Conservation (phyloP, 2,888 invertebrate genomes). For the Troides aeacus region DNA sequence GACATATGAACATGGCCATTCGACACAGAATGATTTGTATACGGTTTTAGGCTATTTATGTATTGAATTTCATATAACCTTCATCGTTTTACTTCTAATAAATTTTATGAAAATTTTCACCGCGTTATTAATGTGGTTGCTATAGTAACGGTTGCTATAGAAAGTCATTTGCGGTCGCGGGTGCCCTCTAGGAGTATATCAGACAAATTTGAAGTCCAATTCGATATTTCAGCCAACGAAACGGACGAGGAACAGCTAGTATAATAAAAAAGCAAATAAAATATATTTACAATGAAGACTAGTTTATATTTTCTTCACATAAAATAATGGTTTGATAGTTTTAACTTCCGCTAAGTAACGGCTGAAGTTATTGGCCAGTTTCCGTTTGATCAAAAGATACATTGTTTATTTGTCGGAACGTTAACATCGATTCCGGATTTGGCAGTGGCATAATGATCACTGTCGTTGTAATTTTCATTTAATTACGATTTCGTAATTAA, state of each 20-base stretch:
- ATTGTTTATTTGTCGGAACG: conserved; percentile 15
- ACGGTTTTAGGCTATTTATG: too few species aligned
- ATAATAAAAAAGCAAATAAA: neutral
- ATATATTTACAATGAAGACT: neutral
- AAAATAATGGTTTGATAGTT: conserved; percentile 18
- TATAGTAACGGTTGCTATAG: too few species aligned
- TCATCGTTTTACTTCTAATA: too few species aligned
- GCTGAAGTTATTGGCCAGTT: conserved; percentile 12
- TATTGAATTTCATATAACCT: too few species aligned
- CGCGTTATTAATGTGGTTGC: too few species aligned
- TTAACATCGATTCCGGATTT: neutral
- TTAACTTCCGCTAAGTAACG: conserved; percentile 12
- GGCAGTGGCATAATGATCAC: neutral
- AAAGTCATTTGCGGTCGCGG: too few species aligned
- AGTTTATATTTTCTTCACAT: neutral
- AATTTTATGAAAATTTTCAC: too few species aligned
- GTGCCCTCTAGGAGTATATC: too few species aligned
- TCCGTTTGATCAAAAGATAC: conserved; percentile 11
- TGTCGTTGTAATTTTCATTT: neutral
- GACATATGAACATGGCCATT: too few species aligned
- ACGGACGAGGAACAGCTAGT: neutral
- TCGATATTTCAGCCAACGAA: neutral
- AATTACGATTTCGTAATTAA: neutral
- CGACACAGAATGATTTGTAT: too few species aligned
- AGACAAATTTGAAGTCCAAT: too few species aligned